Conservation (phyloP, 92 coral and sea anemone species). For the Paramuricea clavata region DNA sequence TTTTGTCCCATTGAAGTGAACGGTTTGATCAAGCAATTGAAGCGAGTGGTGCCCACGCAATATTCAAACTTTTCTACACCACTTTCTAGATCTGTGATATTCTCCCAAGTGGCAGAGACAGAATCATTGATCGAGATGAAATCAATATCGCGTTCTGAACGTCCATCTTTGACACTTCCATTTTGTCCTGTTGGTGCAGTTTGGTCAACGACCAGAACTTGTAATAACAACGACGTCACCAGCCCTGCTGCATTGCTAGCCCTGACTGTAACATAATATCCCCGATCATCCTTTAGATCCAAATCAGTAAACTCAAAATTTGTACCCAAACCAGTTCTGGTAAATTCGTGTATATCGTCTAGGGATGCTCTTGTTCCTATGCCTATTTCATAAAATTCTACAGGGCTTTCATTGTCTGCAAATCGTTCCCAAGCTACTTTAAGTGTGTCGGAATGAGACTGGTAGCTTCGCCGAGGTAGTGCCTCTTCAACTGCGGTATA, state of each 20-base stretch:
- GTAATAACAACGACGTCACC: constrained; percentile 44
- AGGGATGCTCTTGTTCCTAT: constrained; percentile 74
- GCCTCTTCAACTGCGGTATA: constrained; percentile 67
- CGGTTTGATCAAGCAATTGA: constrained; percentile 77
- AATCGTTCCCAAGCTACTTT: constrained; percentile 81
- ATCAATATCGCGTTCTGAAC: constrained; percentile 69
- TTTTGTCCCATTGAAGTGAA: constrained; percentile 64
- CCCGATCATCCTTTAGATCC: constrained; percentile 63
- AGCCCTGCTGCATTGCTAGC: constrained; percentile 87
- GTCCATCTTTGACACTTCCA: constrained; percentile 82
- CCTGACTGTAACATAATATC: constrained; percentile 77
- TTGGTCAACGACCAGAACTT: constrained; percentile 71
- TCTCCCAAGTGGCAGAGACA: constrained; percentile 86
- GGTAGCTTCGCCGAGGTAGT: constrained; percentile 60
- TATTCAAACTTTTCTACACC: constrained; percentile 68
- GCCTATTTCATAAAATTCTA: constrained; percentile 70
- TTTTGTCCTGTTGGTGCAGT: constrained; percentile 80
- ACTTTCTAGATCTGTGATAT: constrained; percentile 82
- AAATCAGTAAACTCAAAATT: constrained; percentile 50
- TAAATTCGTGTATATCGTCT: constrained; percentile 72
- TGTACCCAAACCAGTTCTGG: constrained; percentile 71
- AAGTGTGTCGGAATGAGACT: constrained; percentile 58
- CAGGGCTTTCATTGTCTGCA: constrained; percentile 77
- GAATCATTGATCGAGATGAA: constrained; percentile 63
- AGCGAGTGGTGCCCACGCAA: constrained; percentile 89